Base-by-base conservation (phyloP, 1,140 invertebrate genomes). In the Spodoptera frugiperda region DNA sequence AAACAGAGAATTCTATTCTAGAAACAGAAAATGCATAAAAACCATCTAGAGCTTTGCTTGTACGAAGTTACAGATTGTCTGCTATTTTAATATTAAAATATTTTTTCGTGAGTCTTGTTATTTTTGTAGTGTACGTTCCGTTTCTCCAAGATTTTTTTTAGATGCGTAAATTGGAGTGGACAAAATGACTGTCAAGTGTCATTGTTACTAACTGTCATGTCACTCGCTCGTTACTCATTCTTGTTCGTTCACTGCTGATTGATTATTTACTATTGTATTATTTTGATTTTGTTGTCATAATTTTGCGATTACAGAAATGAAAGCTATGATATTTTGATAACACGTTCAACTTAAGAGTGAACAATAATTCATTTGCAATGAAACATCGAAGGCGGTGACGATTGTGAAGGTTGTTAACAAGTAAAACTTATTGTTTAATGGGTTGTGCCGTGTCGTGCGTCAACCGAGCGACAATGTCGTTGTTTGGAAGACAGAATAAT, bases 371-470 rank as follows among this genome's bases (percentile, higher is more conserved):
- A 61, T 63, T 63, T 80, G 80, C 72, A 80, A 86, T 87, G 83
- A 51, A 74, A 68, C 59, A 77, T 55, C 46, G 33, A 39, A 76
- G 51, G 51, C 82, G 89, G 85, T 89, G 88, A 90, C 84, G 82
- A 30, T 49, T 46, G 71, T 67, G 44, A 49, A 53, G 72, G 19
- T 44, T 71, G 25, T 48, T 46, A 55, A 72, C 19, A 55, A 53
- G 49, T 39, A 53, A 65, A 46, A 57, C 30, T 73, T 51, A 30
- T 77, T 78, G 49, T 89, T 91, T 89, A 79, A 94, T 94, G 94
- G 94, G 94, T 89, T 94, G 94, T 91, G 88, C 88, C 65, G 89
- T 89, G 70, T 92, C 92, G 17, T 89, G 87, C 53, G 83, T 91
- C 19, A 85, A 91, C 74, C 86, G 82, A 79, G 84, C 83, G 71